Percentiles rank a stretch among this genome's conserved stretches.
These are phyloP conservation scores for Drosophila melanica DNA, from an alignment of 1,140 invertebrate genomes.

Conservation along the genomic window DNA sequence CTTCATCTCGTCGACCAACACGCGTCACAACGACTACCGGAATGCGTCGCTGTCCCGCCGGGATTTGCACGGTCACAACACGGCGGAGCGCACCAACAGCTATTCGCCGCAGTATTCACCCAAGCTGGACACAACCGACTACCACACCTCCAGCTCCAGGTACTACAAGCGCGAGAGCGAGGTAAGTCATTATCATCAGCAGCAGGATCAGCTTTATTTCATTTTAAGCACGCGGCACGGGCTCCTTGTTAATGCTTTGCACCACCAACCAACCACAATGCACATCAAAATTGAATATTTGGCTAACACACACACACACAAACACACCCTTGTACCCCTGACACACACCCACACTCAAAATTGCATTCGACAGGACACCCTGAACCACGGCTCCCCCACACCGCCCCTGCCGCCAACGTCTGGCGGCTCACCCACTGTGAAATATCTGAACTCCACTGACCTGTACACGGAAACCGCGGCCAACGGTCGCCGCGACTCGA, in stretches of 20 bases:
- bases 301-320: slow-evolving; percentile 54
- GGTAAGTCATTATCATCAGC: slow-evolving; percentile 52
- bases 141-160: slow-evolving; percentile 75
- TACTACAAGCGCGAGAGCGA: slow-evolving; percentile 83
- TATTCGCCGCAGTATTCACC: slow-evolving; percentile 82
- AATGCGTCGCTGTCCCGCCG: slow-evolving; percentile 66
- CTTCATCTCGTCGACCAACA: slow-evolving; percentile 75
- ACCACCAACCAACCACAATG: slow-evolving; percentile 26
- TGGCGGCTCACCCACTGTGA: slow-evolving; percentile 64
- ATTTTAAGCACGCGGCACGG: slow-evolving; percentile 49
- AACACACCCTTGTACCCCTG: slow-evolving; percentile 21
- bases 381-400: slow-evolving; percentile 63
- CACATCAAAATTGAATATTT: slow-evolving; percentile 72
- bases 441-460: slow-evolving; percentile 75
- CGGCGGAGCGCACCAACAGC: slow-evolving; percentile 73
- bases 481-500: slow-evolving; percentile 70
- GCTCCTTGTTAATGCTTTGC: slow-evolving; percentile 47
- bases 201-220: background rate
- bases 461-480: slow-evolving; percentile 67
- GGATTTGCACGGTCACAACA: slow-evolving; percentile 46
- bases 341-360: slow-evolving; percentile 59
- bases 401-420: slow-evolving; percentile 49
- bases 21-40: slow-evolving; percentile 78
- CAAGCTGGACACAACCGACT: slow-evolving; percentile 76
- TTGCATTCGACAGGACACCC: slow-evolving; percentile 69